A percentile compares a stretch with the other conserved stretches of the same genome.
These are phyloP conservation scores for Muscidifurax raptorellus DNA, from an alignment of 1,140 invertebrate species.

Conservation along the genomic window DNA sequence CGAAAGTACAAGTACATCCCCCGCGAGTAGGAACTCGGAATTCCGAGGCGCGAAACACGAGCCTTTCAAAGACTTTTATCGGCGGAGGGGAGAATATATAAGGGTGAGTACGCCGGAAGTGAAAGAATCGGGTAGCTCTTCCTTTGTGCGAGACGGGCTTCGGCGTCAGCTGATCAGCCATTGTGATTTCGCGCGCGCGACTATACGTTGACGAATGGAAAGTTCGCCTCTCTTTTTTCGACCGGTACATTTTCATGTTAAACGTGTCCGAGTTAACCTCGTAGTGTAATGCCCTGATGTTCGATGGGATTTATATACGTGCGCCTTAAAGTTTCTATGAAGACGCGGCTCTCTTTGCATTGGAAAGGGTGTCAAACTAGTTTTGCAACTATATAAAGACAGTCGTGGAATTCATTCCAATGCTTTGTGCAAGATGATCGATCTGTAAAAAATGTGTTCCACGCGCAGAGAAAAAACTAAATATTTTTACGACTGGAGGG, in stretches of 20 bases:
- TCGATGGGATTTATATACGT: not conserved
- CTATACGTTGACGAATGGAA: conserved; percentile 33
- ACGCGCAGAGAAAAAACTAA: too few species aligned
- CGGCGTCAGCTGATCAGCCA: conserved; percentile 2
- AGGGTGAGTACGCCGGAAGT: not conserved
- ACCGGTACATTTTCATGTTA: not conserved
- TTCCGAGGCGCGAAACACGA: conserved; percentile 41
- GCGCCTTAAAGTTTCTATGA: not conserved
- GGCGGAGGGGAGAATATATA: not conserved
- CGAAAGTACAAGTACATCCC: not conserved
- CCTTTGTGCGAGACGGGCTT: not conserved
- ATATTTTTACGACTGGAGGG: too few species aligned
- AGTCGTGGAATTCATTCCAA: not conserved
- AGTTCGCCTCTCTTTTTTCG: not conserved
- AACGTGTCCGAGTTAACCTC: not conserved
- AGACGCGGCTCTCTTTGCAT: not conserved
- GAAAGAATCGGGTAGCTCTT: conserved; percentile 7
- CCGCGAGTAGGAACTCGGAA: not conserved
- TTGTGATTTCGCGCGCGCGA: conserved; percentile 31
- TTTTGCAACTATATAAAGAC: not conserved
- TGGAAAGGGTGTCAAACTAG: not conserved
- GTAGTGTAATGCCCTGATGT: not conserved
- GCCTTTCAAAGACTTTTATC: conserved; percentile 42
- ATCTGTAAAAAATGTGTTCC: not conserved
- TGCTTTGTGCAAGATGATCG: not conserved